A percentile compares a stretch with the other conserved stretches of the same genome.
These are phyloP conservation scores for Microcebus murinus DNA, from an alignment of 2,113 vertebrate genomes.

Conservation along the genomic window DNA sequence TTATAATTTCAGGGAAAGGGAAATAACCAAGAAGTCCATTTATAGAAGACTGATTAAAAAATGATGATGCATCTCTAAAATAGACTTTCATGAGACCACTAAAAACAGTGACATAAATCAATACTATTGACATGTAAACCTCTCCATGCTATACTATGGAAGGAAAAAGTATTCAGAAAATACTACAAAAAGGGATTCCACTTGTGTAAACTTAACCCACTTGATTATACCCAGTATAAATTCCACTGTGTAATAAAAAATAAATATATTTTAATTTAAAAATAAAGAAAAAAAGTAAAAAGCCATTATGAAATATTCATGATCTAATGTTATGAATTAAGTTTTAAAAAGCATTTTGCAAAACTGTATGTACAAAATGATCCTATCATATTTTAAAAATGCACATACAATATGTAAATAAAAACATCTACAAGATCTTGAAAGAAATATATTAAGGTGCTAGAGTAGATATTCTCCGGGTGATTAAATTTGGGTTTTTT, in stretches of 20 bases:
- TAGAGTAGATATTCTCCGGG: background rate
- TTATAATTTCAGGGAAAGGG: slow-evolving; percentile 6
- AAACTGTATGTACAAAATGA: background rate
- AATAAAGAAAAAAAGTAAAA: background rate
- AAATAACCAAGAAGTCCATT: background rate
- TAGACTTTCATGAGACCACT: slow-evolving; percentile 38
- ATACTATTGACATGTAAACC: background rate
- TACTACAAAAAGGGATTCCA: background rate
- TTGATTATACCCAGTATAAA: background rate
- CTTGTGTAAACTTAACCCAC: background rate
- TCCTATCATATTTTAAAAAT: background rate
- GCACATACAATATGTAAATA: background rate
- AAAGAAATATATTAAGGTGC: background rate
- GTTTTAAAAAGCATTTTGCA: background rate
- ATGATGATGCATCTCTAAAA: slow-evolving; percentile 4
- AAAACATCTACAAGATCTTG: background rate
- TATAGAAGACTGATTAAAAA: slow-evolving; percentile 39
- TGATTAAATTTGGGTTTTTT: background rate
- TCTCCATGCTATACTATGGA: background rate
- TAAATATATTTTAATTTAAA: background rate
- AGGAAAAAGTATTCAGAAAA: background rate
- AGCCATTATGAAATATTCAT: background rate
- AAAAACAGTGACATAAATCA: slow-evolving; percentile 35
- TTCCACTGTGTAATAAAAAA: background rate
- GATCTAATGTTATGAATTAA: background rate